phyloP scores from a whole-genome alignment of 2,797 vertebrate genomes.

The Onychomys leucogaster region DNA sequence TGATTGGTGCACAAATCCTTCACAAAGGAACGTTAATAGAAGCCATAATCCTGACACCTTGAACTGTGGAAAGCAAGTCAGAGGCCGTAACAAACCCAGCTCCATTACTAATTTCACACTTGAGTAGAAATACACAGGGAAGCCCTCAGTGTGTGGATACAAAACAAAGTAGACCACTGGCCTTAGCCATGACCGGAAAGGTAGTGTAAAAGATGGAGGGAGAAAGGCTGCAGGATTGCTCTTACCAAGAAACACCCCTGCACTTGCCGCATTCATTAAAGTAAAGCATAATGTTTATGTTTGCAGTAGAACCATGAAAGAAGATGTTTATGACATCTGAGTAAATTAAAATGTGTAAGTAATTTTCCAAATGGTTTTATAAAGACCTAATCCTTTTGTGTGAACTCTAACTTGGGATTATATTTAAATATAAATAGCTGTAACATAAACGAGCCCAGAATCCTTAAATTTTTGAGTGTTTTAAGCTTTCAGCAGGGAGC shows the following conservation, averaged over 20 bases:
- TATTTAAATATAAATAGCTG: background rate
- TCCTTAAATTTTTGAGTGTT: background rate
- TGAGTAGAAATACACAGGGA: conserved; percentile 60
- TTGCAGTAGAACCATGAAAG: background rate
- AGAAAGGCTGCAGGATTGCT: conserved; percentile 11
- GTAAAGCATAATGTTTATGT: conserved; percentile 15
- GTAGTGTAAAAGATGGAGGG: background rate
- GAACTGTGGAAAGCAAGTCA: conserved; percentile 52
- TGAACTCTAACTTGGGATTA: background rate
- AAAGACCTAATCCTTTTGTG: background rate
- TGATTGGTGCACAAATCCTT: conserved; percentile 58
- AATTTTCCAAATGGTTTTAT: conserved; percentile 54
- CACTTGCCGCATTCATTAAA: background rate
- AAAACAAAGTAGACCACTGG: conserved; percentile 37
- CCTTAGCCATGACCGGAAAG: conserved; percentile 48
- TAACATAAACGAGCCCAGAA: background rate
- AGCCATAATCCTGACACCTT: conserved; percentile 61
- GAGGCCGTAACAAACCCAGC: conserved; percentile 14
- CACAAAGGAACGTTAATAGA: conserved; percentile 39
- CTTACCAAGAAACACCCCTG: background rate
- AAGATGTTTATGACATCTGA: background rate
- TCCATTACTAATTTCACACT: conserved; percentile 76
- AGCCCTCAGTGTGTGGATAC: conserved; percentile 46
- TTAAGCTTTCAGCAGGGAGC: background rate
- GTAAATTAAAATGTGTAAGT: conserved; percentile 36